Conservation (phyloP, 2,888 invertebrate genomes). For the Chaetogeoica ovagalla region DNA sequence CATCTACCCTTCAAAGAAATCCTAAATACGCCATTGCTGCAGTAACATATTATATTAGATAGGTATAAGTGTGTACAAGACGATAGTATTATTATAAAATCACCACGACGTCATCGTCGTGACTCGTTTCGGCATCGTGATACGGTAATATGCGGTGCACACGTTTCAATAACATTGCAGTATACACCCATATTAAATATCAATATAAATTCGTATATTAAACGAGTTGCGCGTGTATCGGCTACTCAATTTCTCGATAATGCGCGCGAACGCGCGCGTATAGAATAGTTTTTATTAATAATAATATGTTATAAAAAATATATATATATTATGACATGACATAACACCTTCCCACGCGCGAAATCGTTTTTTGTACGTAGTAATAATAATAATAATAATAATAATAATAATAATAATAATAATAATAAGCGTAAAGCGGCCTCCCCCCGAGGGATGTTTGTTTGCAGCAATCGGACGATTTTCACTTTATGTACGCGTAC, state of each 20-base stretch:
- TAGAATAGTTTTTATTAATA: conserved; percentile 1
- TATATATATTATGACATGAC: not conserved
- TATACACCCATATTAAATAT: too few species aligned
- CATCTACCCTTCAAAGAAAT: too few species aligned
- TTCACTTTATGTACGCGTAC: too few species aligned
- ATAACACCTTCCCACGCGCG: conserved; percentile 43
- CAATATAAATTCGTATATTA: too few species aligned
- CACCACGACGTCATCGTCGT: not conserved
- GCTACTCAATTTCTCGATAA: conserved; percentile 21
- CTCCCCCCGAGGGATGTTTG: not conserved
- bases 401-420: conserved; percentile 17
- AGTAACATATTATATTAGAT: too few species aligned
- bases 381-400: conserved; percentile 20
- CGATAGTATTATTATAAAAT: too few species aligned
- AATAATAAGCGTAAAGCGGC: not conserved
- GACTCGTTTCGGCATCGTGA: not conserved
- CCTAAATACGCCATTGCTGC: too few species aligned
- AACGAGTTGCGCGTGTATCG: not conserved
- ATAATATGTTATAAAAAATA: not conserved
- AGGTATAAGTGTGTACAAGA: too few species aligned
- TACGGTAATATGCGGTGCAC: not conserved
- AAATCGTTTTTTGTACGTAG: not conserved
- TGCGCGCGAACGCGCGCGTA: not conserved
- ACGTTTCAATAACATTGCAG: too few species aligned
- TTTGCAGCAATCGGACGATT: conserved; percentile 10